phyloP scores from a whole-genome alignment of 2,113 vertebrate species.

The Circaetus gallicus region DNA sequence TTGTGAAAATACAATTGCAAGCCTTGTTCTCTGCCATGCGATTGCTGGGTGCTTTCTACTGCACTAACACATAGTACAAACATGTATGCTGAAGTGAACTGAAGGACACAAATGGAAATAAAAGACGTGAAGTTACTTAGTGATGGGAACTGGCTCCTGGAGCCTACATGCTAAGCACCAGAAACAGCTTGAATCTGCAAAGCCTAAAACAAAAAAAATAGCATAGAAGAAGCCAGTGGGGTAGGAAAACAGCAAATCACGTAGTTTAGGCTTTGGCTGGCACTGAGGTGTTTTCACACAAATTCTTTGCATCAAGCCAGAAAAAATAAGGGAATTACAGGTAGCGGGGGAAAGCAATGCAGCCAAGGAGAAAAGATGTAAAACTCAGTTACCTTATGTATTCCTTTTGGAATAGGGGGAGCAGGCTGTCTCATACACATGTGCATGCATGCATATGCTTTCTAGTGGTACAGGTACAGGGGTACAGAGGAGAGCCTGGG shows the following conservation, averaged over 20 bases:
- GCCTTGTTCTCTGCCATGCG: not conserved
- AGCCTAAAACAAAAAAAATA: not conserved
- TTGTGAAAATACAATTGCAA: not conserved
- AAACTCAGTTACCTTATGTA: not conserved
- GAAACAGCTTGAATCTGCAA: not conserved
- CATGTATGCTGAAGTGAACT: not conserved
- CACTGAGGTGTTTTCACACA: not conserved
- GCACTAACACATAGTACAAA: not conserved
- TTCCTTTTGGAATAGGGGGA: not conserved
- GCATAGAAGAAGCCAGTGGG: not conserved
- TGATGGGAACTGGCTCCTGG: not conserved
- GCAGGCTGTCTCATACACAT: not conserved
- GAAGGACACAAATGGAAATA: constrained; percentile 39
- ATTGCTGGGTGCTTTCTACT: constrained; percentile 23
- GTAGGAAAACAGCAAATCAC: not conserved
- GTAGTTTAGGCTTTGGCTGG: not conserved
- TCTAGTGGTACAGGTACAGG: not conserved
- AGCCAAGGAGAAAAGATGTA: not conserved
- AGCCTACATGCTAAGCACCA: not conserved
- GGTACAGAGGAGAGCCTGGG: not conserved
- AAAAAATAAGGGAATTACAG: not conserved
- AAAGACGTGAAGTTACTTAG: not conserved
- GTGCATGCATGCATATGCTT: not conserved
- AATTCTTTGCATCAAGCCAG: not conserved
- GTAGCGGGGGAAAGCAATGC: not conserved